Percentiles rank a stretch among this genome's conserved stretches.
Evolutionary conservation across 1,140 invertebrate genomes (phyloP).

Genomic region (Drosophila paulistorum): DNA sequence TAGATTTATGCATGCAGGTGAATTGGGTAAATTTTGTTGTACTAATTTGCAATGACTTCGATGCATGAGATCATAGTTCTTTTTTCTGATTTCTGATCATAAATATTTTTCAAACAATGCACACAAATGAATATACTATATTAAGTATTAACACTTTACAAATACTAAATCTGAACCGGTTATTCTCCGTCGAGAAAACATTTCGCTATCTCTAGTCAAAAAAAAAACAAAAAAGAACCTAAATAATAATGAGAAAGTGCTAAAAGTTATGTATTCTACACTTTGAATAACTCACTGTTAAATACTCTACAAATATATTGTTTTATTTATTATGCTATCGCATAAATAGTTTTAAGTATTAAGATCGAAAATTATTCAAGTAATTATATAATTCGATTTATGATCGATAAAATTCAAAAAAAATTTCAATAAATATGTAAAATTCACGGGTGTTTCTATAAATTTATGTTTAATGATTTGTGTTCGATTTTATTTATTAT

Average conservation of each 20-base stretch:
- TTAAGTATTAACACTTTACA: slow-evolving; percentile 32
- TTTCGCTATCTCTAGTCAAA: slow-evolving; percentile 25
- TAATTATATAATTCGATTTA: no score
- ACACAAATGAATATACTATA: slow-evolving; percentile 47
- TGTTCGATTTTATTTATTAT: no score
- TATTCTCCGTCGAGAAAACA: slow-evolving; percentile 15
- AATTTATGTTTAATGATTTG: no score
- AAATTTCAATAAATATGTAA: no score
- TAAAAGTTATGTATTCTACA: not conserved
- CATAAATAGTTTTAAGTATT: no score
- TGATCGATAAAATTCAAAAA: no score
- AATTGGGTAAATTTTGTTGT: slow-evolving; percentile 58
- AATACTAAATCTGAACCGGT: slow-evolving; percentile 45
- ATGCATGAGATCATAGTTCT: slow-evolving; percentile 36
- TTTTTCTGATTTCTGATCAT: not conserved
- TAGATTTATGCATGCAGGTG: slow-evolving; percentile 30
- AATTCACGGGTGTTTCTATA: no score
- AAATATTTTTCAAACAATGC: slow-evolving; percentile 40
- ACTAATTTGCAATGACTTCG: slow-evolving; percentile 20
- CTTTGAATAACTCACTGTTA: not conserved
- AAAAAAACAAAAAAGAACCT: not conserved
- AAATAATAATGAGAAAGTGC: slow-evolving; percentile 18
- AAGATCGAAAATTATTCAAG: no score
- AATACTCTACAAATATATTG: not conserved
- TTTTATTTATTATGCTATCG: not conserved